Conservation (phyloP, 2,888 invertebrate genomes). For the Salpingus planirostris region DNA sequence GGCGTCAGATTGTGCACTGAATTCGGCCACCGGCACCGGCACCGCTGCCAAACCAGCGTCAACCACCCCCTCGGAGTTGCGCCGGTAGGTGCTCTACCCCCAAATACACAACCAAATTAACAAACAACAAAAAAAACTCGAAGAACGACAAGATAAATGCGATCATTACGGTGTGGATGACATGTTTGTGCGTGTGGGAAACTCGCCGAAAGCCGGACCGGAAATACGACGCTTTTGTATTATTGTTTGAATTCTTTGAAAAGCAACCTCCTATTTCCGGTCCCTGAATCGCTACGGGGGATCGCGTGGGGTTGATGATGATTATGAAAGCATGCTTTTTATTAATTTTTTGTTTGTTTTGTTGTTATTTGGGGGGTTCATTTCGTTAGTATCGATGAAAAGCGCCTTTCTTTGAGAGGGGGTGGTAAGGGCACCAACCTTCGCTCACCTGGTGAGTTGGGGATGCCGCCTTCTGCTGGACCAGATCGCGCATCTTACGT, state of each 20-base stretch:
- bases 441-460: conserved; percentile 34
- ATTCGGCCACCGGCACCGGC: conserved; percentile 41
- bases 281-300: too few species aligned
- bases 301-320: too few species aligned
- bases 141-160: conserved; percentile 49
- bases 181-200: conserved; percentile 51
- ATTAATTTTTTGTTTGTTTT: too few species aligned
- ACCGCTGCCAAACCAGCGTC: conserved; percentile 40
- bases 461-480: conserved; percentile 40
- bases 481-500: conserved; percentile 74
- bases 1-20: conserved; percentile 37
- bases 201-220: not conserved
- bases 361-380: too few species aligned
- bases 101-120: conserved; percentile 31
- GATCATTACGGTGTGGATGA: too few species aligned
- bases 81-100: conserved; percentile 42
- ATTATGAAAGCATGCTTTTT: too few species aligned
- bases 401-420: too few species aligned
- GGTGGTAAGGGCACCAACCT: conserved; percentile 18
- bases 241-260: too few species aligned
- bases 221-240: too few species aligned
- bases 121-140: conserved; percentile 19
- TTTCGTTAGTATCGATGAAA: too few species aligned
- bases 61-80: conserved; percentile 43
- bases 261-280: too few species aligned